Evolutionary conservation across 1,140 invertebrate species (phyloP).

Genomic region (Drosophila bocki): DNA sequence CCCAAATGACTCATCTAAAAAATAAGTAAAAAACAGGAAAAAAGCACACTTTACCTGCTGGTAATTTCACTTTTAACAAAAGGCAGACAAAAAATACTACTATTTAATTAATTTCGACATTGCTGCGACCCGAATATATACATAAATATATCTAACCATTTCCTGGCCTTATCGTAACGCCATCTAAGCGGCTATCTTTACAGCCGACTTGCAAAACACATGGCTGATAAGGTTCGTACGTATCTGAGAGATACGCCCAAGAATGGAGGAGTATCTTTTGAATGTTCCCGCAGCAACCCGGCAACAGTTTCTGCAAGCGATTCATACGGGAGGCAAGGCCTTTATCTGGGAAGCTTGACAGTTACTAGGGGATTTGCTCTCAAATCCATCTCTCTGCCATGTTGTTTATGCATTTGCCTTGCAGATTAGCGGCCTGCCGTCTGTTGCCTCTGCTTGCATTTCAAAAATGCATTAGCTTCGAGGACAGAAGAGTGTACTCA

Average conservation of each 20-base stretch:
- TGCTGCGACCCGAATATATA: neutral
- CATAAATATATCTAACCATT: neutral
- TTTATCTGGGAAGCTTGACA: conserved; percentile 40
- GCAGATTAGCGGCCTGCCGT: conserved; percentile 50
- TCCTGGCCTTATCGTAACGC: conserved; percentile 21
- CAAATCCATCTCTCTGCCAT: conserved; percentile 15
- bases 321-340: conserved; percentile 11
- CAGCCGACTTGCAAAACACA: conserved; percentile 59
- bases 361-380: conserved; percentile 12
- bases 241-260: conserved; percentile 60
- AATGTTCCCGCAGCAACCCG: conserved; percentile 51
- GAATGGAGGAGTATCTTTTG: conserved; percentile 41
- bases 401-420: conserved; percentile 72
- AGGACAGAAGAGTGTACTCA: conserved; percentile 11
- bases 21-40: conserved; percentile 4
- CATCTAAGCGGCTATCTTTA: conserved; percentile 5
- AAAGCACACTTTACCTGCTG: conserved; percentile 11
- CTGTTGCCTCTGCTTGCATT: conserved; percentile 29
- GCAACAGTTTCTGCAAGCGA: conserved; percentile 23
- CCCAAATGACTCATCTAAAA: conserved; percentile 57
- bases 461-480: conserved; percentile 57
- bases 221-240: conserved; percentile 53
- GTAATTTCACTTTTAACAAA: conserved; percentile 70
- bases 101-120: conserved; percentile 23
- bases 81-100: conserved; percentile 6